These are phyloP conservation scores for Neogobius melanostomus DNA, from an alignment of 2,113 vertebrate genomes.

Conservation along the genomic window DNA sequence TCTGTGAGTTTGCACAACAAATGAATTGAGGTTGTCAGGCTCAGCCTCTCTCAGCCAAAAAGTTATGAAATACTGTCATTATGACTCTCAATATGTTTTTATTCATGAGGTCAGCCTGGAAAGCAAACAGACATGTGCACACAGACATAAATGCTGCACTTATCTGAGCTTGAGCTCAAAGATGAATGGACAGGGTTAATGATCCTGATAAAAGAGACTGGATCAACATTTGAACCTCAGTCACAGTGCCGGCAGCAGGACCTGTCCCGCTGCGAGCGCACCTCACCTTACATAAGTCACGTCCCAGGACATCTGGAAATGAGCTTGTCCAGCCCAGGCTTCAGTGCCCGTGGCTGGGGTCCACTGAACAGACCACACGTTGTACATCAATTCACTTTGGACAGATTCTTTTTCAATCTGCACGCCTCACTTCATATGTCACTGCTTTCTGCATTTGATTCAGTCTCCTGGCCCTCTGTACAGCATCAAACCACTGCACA, in stretches of 20 bases:
- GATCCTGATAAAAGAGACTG: slow-evolving; percentile 41
- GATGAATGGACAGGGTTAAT: slow-evolving; percentile 38
- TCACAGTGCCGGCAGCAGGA: slow-evolving; percentile 30
- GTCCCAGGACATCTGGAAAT: slow-evolving; percentile 61
- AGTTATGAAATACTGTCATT: slow-evolving; percentile 44
- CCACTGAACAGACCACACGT: slow-evolving; percentile 47
- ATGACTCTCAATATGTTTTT: slow-evolving; percentile 41
- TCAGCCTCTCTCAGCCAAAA: slow-evolving; percentile 21
- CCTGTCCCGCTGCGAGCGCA: slow-evolving; percentile 40
- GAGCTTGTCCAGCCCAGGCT: slow-evolving; percentile 41
- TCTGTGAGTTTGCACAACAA: slow-evolving; percentile 27
- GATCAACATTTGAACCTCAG: slow-evolving; percentile 60
- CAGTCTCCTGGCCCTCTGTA: slow-evolving; percentile 32
- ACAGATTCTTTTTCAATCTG: slow-evolving; percentile 44
- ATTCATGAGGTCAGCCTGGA: slow-evolving; percentile 51
- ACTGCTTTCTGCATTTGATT: slow-evolving; percentile 28
- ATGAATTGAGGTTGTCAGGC: slow-evolving; percentile 46
- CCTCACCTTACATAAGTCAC: slow-evolving; percentile 58
- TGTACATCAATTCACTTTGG: slow-evolving; percentile 48
- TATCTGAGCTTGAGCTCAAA: slow-evolving; percentile 4
- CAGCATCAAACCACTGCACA: slow-evolving; percentile 31
- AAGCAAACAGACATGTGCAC: slow-evolving; percentile 46
- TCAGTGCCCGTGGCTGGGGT: slow-evolving; percentile 29
- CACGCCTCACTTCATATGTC: slow-evolving; percentile 45
- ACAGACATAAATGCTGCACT: slow-evolving; percentile 12